These are phyloP conservation scores for Argyra leucocephala DNA, from an alignment of 2,888 invertebrate genomes.

Conservation along the genomic window DNA sequence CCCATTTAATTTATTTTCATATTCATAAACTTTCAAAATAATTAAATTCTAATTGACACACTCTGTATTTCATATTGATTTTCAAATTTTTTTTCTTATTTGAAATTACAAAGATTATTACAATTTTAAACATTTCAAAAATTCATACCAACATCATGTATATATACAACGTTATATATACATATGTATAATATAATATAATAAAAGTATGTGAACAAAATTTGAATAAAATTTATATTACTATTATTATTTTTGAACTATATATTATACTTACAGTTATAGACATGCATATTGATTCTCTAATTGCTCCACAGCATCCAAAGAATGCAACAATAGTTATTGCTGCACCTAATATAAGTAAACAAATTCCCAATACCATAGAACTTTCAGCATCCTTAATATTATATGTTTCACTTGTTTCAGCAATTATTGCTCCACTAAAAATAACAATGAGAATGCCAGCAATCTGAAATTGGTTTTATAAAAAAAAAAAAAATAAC, in stretches of 20 bases:
- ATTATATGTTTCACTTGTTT: slow-evolving; percentile 6
- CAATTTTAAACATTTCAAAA: too few species aligned
- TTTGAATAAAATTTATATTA: too few species aligned
- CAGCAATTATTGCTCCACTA: neutral
- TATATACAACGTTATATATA: too few species aligned
- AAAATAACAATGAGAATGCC: slow-evolving; percentile 6
- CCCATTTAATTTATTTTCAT: too few species aligned
- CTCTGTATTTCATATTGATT: too few species aligned
- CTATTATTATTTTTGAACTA: neutral
- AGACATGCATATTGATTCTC: slow-evolving; percentile 82
- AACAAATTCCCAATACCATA: slow-evolving; percentile 52
- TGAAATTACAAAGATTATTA: too few species aligned
- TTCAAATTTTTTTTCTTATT: too few species aligned
- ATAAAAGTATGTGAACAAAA: too few species aligned
- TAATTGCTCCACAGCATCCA: slow-evolving; percentile 82
- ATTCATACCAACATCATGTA: too few species aligned
- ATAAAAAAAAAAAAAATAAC: neutral
- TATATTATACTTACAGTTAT: slow-evolving; percentile 55
- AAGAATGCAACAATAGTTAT: slow-evolving; percentile 78
- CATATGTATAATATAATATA: too few species aligned
- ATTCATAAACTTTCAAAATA: too few species aligned
- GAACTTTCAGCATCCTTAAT: neutral
- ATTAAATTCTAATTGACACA: too few species aligned
- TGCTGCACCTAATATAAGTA: slow-evolving; percentile 27
- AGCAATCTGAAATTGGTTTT: neutral